A percentile compares a stretch with the other conserved stretches of the same genome.
Evolutionary conservation across 2,797 vertebrate species (phyloP).

Genomic region (Schizopygopsis malacanthus): DNA sequence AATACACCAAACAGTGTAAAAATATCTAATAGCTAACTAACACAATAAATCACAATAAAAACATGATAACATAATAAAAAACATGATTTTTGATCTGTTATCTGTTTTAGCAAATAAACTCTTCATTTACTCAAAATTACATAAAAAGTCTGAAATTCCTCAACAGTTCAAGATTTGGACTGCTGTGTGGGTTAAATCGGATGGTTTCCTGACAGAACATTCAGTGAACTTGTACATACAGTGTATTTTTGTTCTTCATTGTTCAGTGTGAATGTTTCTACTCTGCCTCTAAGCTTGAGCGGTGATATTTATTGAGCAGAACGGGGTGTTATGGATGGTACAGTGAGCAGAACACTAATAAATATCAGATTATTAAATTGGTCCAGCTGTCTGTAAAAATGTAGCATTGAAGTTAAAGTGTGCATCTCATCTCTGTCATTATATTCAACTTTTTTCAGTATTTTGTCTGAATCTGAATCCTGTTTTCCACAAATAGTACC

Average conservation of each 20-base stretch:
- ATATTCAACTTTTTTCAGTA: neutral
- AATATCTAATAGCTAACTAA: no score
- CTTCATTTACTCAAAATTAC: no score
- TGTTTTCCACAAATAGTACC: neutral
- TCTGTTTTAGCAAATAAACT: no score
- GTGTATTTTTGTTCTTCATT: neutral
- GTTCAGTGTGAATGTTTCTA: neutral
- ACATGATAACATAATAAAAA: no score
- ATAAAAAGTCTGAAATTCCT: no score
- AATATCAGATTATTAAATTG: constrained; percentile 5
- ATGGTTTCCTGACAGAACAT: neutral
- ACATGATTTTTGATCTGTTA: no score
- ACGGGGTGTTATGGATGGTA: neutral
- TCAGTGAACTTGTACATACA: neutral
- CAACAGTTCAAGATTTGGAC: neutral
- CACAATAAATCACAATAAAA: no score
- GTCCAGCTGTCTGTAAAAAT: neutral
- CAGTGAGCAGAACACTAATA: constrained; percentile 8
- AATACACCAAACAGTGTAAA: no score
- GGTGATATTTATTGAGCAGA: neutral
- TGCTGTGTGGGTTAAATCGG: neutral
- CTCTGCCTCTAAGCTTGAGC: neutral
- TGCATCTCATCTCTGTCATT: neutral
- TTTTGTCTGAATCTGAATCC: neutral
- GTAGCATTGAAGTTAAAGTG: neutral